Conservation (phyloP, 2,113 vertebrate genomes). For the Beaufortia kweichowensis region DNA sequence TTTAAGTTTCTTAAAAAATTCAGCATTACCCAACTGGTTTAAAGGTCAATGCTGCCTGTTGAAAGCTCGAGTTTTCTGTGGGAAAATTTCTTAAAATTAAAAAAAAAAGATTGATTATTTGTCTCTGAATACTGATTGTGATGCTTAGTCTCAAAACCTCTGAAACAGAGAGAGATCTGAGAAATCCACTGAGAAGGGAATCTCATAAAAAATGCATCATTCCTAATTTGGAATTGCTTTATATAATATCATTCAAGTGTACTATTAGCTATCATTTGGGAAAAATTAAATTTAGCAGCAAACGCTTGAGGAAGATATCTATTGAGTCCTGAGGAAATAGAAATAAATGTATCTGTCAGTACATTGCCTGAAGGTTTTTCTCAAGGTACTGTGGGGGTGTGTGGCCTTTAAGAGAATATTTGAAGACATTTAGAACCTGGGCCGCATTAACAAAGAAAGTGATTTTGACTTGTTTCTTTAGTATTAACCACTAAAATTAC, state of each 20-base stretch:
- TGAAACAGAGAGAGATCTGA: conserved; percentile 10
- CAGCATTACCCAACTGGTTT: conserved; percentile 81
- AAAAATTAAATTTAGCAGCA: too few relatives aligned
- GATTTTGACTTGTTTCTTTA: background rate
- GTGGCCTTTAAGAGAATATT: background rate
- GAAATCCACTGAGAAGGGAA: conserved; percentile 5
- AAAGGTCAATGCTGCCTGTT: conserved; percentile 83
- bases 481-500: too few relatives aligned
- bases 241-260: background rate
- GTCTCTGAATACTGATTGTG: conserved; percentile 39
- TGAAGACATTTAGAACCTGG: too few relatives aligned
- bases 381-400: background rate
- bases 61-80: conserved; percentile 79
- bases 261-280: background rate
- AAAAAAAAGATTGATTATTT: conserved; percentile 55
- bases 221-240: background rate
- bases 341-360: background rate
- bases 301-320: background rate
- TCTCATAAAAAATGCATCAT: conserved; percentile 34
- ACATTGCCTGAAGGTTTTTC: background rate
- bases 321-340: background rate
- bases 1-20: conserved; percentile 92
- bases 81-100: conserved; percentile 74
- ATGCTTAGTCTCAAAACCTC: conserved; percentile 29
- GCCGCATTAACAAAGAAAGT: background rate